Percentiles rank a stretch among this genome's conserved stretches.
Evolutionary conservation across 2,888 invertebrate genomes (phyloP).

Genomic region (Elmis aenea): DNA sequence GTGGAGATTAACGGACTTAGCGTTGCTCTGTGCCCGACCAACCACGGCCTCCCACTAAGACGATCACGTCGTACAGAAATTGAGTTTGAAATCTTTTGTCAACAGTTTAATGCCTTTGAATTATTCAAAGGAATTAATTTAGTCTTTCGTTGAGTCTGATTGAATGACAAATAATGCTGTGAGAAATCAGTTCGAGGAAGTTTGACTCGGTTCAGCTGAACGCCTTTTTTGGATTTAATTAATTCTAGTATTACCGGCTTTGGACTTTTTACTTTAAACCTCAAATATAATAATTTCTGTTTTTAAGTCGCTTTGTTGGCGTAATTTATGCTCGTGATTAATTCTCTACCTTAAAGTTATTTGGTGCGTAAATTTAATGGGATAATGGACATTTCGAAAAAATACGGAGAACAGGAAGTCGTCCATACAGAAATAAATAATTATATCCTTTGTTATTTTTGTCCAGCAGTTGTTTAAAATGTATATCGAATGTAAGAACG

Average conservation of each 20-base stretch:
- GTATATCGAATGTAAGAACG: not conserved
- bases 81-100: constrained; percentile 2
- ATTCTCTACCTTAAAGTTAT: too few species aligned
- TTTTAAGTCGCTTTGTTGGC: too few species aligned
- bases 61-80: too few species aligned
- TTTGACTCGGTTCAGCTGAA: constrained; percentile 1
- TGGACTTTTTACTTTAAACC: too few species aligned
- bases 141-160: constrained; percentile 11
- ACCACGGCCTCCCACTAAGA: too few species aligned
- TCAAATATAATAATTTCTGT: too few species aligned
- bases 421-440: constrained; percentile 14
- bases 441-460: constrained; percentile 10
- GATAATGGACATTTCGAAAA: constrained; percentile 9
- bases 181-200: constrained; percentile 3
- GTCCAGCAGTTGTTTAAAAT: constrained; percentile 1
- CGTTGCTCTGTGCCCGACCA: too few species aligned
- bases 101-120: constrained; percentile 9
- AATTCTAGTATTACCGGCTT: too few species aligned
- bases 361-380: constrained; percentile 12
- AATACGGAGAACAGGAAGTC: too few species aligned
- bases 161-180: constrained; percentile 6
- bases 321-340: too few species aligned
- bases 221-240: too few species aligned
- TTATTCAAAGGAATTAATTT: constrained; percentile 15
- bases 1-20: too few species aligned